These are phyloP conservation scores for Entomyzon cyanotis DNA, from an alignment of 2,113 vertebrate species.

Conservation along the genomic window DNA sequence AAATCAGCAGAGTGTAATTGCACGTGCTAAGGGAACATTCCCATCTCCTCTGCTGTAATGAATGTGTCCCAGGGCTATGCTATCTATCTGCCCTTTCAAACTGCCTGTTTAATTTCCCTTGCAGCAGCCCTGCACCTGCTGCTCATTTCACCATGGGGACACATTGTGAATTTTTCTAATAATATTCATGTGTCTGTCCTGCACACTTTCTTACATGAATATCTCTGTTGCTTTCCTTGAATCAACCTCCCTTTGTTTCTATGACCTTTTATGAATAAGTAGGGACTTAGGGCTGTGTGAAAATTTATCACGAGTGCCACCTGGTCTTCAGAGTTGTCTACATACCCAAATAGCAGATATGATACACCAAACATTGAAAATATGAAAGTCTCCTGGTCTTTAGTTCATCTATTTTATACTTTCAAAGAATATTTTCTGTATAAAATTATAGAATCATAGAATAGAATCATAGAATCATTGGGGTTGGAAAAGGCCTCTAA, in stretches of 20 bases:
- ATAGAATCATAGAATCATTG: not conserved
- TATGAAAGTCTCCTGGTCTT: not conserved
- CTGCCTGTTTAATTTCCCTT: not conserved
- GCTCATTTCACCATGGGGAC: constrained; percentile 20
- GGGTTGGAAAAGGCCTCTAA: not conserved
- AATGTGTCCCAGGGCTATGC: constrained; percentile 25
- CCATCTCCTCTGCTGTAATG: not conserved
- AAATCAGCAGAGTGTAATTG: constrained; percentile 10
- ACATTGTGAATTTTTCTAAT: not conserved
- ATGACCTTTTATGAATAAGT: constrained; percentile 1
- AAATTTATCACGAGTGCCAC: not conserved
- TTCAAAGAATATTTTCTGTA: not conserved
- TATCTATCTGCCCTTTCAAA: constrained; percentile 30
- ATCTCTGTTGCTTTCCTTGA: constrained; percentile 26
- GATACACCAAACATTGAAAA: not conserved
- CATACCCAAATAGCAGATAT: not conserved
- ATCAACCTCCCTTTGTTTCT: not conserved
- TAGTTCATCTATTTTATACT: not conserved
- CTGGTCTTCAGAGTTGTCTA: not conserved
- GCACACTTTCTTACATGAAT: not conserved
- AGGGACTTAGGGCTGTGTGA: not conserved
- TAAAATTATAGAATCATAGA: not conserved
- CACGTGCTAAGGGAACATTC: not conserved
- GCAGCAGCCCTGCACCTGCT: constrained; percentile 13
- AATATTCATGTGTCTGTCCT: constrained; percentile 24